Evolutionary conservation across 2,888 invertebrate species (phyloP).

Genomic region (Leucophenga montana): DNA sequence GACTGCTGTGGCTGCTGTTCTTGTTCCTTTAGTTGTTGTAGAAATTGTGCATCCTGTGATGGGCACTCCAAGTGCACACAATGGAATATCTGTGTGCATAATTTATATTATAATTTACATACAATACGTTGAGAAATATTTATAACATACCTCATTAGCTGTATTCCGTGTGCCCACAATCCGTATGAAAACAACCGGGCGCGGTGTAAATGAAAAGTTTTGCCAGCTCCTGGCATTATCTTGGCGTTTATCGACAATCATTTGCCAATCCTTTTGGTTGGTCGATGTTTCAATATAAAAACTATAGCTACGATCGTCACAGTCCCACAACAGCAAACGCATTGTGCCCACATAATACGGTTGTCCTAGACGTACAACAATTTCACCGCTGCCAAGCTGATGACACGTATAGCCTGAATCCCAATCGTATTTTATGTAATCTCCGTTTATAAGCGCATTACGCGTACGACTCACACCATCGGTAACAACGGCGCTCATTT

Average conservation of each 20-base stretch:
- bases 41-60: constrained; percentile 75
- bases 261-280: constrained; percentile 93
- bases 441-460: constrained; percentile 96
- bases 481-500: constrained; percentile 91
- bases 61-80: constrained; percentile 99
- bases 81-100: constrained; percentile 87
- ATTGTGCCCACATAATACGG: constrained; percentile 94
- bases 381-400: constrained; percentile 94
- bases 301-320: constrained; percentile 94
- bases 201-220: constrained; percentile 85
- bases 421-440: constrained; percentile 97
- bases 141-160: constrained; percentile 87
- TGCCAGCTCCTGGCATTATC: constrained; percentile 96
- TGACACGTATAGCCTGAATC: constrained; percentile 99
- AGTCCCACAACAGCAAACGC: constrained; percentile 96
- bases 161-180: constrained; percentile 98
- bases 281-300: constrained; percentile 96
- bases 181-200: constrained; percentile 92
- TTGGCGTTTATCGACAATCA: constrained; percentile 89
- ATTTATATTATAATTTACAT: no score
- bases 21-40: constrained; percentile 53
- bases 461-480: constrained; percentile 96
- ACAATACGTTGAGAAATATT: constrained; percentile 25
- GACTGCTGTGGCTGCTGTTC: not conserved
- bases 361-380: constrained; percentile 95